phyloP scores from a whole-genome alignment of 1,140 invertebrate species.

The Palaemon carinicauda region DNA sequence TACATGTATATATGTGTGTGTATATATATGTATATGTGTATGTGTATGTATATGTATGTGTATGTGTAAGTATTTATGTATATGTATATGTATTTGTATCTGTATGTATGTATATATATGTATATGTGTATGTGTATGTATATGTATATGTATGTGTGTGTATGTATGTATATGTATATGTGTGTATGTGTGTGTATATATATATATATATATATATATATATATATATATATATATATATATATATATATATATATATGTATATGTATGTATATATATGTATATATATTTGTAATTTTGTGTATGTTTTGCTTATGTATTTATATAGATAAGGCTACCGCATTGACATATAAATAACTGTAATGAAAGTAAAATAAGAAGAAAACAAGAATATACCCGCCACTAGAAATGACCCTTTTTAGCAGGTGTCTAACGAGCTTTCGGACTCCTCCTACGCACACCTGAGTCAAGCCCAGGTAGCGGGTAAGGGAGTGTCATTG shows the following conservation, averaged over 20 bases:
- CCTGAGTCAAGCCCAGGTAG: too few species aligned
- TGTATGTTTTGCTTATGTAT: neutral
- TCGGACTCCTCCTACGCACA: too few species aligned
- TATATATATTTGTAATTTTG: too few species aligned
- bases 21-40: neutral
- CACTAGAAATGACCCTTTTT: too few species aligned
- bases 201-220: slow-evolving; percentile 5
- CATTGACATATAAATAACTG: too few species aligned
- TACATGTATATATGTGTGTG: neutral
- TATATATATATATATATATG: too few species aligned
- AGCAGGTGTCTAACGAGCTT: too few species aligned
- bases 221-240: neutral
- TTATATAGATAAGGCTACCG: too few species aligned
- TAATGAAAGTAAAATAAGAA: too few species aligned
- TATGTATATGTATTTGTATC: neutral
- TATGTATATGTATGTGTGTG: neutral
- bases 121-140: neutral
- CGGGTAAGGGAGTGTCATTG: too few species aligned
- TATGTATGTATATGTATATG: neutral
- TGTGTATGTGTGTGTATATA: neutral
- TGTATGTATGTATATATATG: neutral
- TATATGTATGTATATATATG: too few species aligned
- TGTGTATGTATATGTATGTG: neutral
- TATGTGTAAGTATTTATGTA: neutral
- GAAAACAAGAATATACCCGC: too few species aligned